Percentiles rank a stretch among this genome's conserved stretches.
Conservation (phyloP, 2,888 invertebrate genomes). For the Sesia bembeciformis region DNA sequence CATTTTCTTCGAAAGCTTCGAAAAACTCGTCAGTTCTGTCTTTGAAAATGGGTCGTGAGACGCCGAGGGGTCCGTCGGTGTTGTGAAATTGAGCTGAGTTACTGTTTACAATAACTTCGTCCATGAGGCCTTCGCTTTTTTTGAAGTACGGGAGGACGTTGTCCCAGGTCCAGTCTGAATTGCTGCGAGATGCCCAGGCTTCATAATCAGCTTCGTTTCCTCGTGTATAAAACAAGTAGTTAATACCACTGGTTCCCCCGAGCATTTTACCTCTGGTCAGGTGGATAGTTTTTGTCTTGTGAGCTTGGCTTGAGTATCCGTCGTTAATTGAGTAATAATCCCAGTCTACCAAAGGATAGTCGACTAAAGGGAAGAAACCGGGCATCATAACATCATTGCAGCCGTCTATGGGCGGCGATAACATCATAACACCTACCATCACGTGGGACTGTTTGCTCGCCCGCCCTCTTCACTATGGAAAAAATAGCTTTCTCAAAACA, state of each 20-base stretch:
- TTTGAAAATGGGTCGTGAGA: neutral
- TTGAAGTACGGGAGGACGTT: slow-evolving; percentile 31
- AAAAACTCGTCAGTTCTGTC: neutral
- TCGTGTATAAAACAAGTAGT: slow-evolving; percentile 74
- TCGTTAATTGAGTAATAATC: slow-evolving; percentile 5
- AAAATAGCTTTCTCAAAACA: too few species aligned
- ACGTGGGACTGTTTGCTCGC: too few species aligned
- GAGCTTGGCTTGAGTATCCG: slow-evolving; percentile 7
- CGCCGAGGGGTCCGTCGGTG: slow-evolving; percentile 54
- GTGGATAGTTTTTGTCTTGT: slow-evolving; percentile 5
- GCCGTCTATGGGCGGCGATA: too few species aligned
- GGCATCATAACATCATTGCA: too few species aligned
- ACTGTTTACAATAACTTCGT: slow-evolving; percentile 1
- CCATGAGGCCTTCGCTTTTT: slow-evolving; percentile 4
- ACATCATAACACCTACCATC: too few species aligned
- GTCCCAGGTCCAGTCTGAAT: slow-evolving; percentile 70
- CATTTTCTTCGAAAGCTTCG: slow-evolving; percentile 1
- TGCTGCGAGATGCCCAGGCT: slow-evolving; percentile 29
- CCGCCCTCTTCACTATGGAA: too few species aligned
- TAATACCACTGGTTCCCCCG: slow-evolving; percentile 76
- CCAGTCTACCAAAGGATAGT: slow-evolving; percentile 3
- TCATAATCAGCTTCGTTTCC: slow-evolving; percentile 74
- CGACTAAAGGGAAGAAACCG: neutral
- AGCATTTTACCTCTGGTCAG: slow-evolving; percentile 74
- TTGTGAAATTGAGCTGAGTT: slow-evolving; percentile 2